A percentile compares a stretch with the other conserved stretches of the same genome.
Evolutionary conservation across 2,797 vertebrate genomes (phyloP).

Genomic region (Pipistrellus kuhlii): DNA sequence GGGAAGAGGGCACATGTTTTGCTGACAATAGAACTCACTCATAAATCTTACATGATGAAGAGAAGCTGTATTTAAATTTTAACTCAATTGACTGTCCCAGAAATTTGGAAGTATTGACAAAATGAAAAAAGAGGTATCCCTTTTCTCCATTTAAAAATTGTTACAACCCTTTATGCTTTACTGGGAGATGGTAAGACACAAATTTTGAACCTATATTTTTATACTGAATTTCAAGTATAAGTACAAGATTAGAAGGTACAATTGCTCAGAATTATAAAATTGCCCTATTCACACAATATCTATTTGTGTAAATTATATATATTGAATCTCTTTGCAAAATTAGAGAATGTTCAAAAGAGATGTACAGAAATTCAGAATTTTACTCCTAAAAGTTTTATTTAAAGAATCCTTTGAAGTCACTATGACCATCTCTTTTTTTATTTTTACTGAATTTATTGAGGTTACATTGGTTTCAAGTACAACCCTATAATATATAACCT

Average conservation of each 20-base stretch:
- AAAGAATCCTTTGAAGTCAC: background rate
- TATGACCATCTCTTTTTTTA: background rate
- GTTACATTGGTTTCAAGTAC: background rate
- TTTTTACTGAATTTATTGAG: background rate
- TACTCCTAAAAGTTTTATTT: background rate
- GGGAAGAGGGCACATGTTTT: background rate
- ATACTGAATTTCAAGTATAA: constrained; percentile 14
- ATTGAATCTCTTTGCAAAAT: background rate
- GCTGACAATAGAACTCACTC: constrained; percentile 6
- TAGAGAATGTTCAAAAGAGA: background rate
- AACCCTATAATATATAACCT: background rate
- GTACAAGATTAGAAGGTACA: background rate
- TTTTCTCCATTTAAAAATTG: background rate
- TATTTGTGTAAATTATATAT: background rate
- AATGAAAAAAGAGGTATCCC: background rate
- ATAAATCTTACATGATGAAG: background rate
- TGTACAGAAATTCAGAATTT: background rate
- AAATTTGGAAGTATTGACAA: constrained; percentile 52
- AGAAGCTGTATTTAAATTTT: constrained; percentile 58
- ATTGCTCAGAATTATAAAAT: constrained; percentile 14
- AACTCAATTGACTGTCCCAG: constrained; percentile 56
- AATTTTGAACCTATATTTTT: constrained; percentile 20
- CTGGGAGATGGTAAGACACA: background rate
- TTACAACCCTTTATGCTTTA: background rate
- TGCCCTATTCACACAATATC: background rate